Conservation (phyloP, 2,888 invertebrate genomes). For the Thalpophila matura region DNA sequence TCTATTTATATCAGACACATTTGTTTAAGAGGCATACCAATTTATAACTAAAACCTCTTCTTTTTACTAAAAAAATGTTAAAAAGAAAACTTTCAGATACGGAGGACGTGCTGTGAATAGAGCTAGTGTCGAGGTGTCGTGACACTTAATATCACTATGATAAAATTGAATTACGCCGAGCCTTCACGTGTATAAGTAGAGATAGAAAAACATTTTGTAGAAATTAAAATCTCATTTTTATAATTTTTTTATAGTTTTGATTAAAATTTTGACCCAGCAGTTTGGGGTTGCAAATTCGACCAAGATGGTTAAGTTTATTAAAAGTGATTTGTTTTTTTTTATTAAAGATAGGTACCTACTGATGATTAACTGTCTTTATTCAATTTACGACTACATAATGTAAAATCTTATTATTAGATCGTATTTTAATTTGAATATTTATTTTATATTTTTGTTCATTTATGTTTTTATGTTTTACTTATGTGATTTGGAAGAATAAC, state of each 20-base stretch:
- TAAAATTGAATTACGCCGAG: slow-evolving; percentile 79
- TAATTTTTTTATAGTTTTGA: background rate
- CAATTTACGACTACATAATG: too few species aligned
- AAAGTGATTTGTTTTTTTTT: too few species aligned
- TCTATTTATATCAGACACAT: slow-evolving; percentile 18
- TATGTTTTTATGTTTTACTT: too few species aligned
- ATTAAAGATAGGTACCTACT: too few species aligned
- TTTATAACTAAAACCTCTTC: slow-evolving; percentile 24
- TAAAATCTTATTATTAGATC: too few species aligned
- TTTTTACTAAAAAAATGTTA: slow-evolving; percentile 40
- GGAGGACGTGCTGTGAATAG: slow-evolving; percentile 71
- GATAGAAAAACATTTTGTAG: slow-evolving; percentile 47
- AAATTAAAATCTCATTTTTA: too few species aligned
- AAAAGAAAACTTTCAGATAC: slow-evolving; percentile 66
- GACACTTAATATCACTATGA: slow-evolving; percentile 82
- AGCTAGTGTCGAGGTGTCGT: slow-evolving; percentile 68
- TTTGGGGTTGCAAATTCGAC: slow-evolving; percentile 27
- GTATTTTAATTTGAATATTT: too few species aligned
- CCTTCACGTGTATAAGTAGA: slow-evolving; percentile 60
- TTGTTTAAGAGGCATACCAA: slow-evolving; percentile 11
- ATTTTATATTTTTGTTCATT: too few species aligned
- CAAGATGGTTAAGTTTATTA: too few species aligned
- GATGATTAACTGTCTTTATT: too few species aligned
- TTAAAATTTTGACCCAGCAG: background rate
- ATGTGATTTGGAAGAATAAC: too few species aligned